Base-by-base conservation (phyloP, 2,797 vertebrate species). In the Tachyglossus aculeatus region DNA sequence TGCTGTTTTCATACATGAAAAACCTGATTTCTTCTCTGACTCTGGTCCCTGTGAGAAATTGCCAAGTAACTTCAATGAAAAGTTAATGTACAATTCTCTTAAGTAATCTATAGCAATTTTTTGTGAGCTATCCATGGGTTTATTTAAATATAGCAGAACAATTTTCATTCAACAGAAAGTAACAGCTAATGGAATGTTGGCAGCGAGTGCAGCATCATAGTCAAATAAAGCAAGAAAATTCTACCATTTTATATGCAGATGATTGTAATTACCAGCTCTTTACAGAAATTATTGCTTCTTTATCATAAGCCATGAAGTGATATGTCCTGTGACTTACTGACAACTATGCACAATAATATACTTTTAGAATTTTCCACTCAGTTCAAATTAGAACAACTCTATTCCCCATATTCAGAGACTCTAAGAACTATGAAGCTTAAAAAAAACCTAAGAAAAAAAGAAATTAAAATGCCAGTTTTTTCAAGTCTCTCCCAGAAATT, bases 141-240 rank as follows among this genome's bases (percentile, higher is more conserved):
- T 27, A 44, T 48, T 71, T 70, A 47, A 37, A 25, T 64, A 52
- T 33, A 61, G 40, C 48, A 53, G 10, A 70, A 66, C 8, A 52
- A 7, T 29, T 59, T 41, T 27, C 2, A 41, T 40, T 37, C 52
- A 55, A 65, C 5, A 43, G 34, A 37, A 19, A 70, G 25, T 31
- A 52, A 1, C 3, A 56, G 6, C 14, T 41, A 72, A 47, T 55
- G 25, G 56, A 60, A 60, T 36, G 5, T 9, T 67, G 21, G 15
- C 18, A 59, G n/a, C n/a, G n/a, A n/a, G n/a, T n/a, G n/a, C n/a
- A n/a, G n/a, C n/a, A n/a, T n/a, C n/a, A n/a, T n/a, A n/a, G n/a
- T n/a, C n/a, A n/a, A 43, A 56, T 67, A 59, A 47, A 6, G 13
- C 4, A 10, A 51, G 12, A 16, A 70, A 70, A 59, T 43, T 70